A percentile compares a stretch with the other conserved stretches of the same genome.
These are phyloP conservation scores for Odontamblyopus rebecca DNA, from an alignment of 2,797 vertebrate genomes.

Conservation along the genomic window DNA sequence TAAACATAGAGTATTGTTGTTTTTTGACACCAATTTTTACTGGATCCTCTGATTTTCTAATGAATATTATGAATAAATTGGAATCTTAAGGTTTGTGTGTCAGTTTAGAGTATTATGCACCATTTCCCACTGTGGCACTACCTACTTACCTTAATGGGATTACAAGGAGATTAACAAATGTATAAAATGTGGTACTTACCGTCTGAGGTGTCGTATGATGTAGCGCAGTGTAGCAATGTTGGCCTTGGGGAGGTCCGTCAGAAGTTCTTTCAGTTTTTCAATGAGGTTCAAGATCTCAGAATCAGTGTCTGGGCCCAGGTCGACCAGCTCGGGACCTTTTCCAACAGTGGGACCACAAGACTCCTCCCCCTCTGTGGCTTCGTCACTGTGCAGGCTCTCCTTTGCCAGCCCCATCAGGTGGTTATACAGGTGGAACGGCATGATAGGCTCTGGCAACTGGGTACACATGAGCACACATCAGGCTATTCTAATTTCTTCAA, in stretches of 20 bases:
- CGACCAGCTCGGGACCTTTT: constrained; percentile 73
- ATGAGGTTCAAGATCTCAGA: constrained; percentile 77
- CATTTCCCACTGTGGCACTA: too few species aligned
- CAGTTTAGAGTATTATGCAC: too few species aligned
- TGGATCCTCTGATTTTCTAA: background rate
- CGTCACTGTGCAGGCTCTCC: constrained; percentile 84
- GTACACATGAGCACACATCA: background rate
- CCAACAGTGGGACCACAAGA: constrained; percentile 2
- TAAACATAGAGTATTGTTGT: background rate
- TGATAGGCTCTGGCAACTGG: constrained; percentile 93
- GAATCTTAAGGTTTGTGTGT: too few species aligned
- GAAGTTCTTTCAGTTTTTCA: constrained; percentile 80
- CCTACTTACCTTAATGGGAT: background rate
- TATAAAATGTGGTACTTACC: constrained; percentile 66
- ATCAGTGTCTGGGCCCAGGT: constrained; percentile 78
- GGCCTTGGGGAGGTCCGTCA: constrained; percentile 81
- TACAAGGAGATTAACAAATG: background rate
- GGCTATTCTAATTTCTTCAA: background rate
- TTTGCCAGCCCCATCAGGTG: constrained; percentile 93
- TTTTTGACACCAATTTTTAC: background rate
- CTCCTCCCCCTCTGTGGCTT: constrained; percentile 69
- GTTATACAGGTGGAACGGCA: constrained; percentile 91
- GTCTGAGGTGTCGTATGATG: constrained; percentile 86
- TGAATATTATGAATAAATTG: background rate
- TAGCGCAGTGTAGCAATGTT: constrained; percentile 86